Conservation (phyloP, 2,888 invertebrate species). For the Nineta flava region DNA sequence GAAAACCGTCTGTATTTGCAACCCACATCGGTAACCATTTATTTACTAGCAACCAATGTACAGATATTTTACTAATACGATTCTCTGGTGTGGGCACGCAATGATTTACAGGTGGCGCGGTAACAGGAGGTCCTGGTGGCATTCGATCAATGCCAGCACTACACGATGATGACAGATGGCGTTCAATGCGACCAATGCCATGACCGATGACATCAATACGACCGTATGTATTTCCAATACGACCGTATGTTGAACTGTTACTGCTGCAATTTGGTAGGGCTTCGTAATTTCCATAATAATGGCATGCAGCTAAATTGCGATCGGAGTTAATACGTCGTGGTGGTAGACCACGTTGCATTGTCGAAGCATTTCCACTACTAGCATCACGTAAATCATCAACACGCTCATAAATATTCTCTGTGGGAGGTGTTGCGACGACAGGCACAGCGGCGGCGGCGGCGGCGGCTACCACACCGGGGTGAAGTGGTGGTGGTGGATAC, state of each 20-base stretch:
- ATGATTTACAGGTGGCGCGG: constrained; percentile 24
- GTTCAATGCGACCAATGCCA: constrained; percentile 38
- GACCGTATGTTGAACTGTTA: constrained; percentile 24
- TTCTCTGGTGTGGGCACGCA: constrained; percentile 25
- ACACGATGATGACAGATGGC: constrained; percentile 48
- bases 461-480: constrained; percentile 16
- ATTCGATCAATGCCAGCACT: constrained; percentile 33
- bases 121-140: constrained; percentile 27
- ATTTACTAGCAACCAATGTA: constrained; percentile 49
- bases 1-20: constrained; percentile 31
- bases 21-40: constrained; percentile 49
- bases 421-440: constrained; percentile 21
- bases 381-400: constrained; percentile 29
- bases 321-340: constrained; percentile 11
- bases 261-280: constrained; percentile 14
- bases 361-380: constrained; percentile 15
- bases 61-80: constrained; percentile 41
- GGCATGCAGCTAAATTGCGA: constrained; percentile 10
- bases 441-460: constrained; percentile 22
- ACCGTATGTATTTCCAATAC: constrained; percentile 30
- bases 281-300: constrained; percentile 5
- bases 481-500: too few species aligned
- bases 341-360: constrained; percentile 13
- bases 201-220: constrained; percentile 37
- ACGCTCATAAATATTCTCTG: constrained; percentile 36